Evolutionary conservation across 2,113 vertebrate species (phyloP), one percentile per base, ranked within the genome.

Genomic region (Triplophysa tibetana): DNA sequence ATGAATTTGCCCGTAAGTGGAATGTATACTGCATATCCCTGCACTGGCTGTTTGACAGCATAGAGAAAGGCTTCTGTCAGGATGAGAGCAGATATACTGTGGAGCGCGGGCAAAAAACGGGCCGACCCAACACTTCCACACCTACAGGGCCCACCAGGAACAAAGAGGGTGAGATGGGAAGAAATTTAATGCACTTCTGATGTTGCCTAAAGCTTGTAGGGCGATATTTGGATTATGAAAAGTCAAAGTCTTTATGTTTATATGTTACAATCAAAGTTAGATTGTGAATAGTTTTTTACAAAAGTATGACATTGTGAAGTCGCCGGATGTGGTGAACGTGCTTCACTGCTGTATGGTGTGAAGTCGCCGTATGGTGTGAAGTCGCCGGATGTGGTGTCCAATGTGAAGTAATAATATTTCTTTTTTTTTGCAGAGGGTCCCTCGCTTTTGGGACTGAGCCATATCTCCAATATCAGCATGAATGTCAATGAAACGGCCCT

Each of bases 11-110:
- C 10, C 93, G 83, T 81, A 98, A 94, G 83, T 99, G 98, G 98
- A 99, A 99, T 9, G 93, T 99, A 63, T 96, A 94, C 72, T 99
- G 98, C 75, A 94, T 99, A 81, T 94, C 96, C 23, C 80, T 94
- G 17, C 93, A 95, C 73, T 99, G 98, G 98, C 93, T 99, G 84
- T 97, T 96, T 89, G 96, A 98, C 88, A 98, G 97, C 88, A 93
- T 99, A 48, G 93, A 97, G 79, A 97, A 94, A 58, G 95, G 96
- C 17, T 98, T 94, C 87, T 98, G 96, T 91, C 98, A 99, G 88
- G 96, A 99, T 83, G 97, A 98, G 86, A 90, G 91, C 5, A 94
- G 94, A 0, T 99, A 99, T 85, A 91, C 82, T 5, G 80, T 94
- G 80, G 91, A 94, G 45, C 75, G 89, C 11, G 87, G 61, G 13